phyloP scores from a whole-genome alignment of 1,140 invertebrate species.

The Dendrolimus punctatus region DNA sequence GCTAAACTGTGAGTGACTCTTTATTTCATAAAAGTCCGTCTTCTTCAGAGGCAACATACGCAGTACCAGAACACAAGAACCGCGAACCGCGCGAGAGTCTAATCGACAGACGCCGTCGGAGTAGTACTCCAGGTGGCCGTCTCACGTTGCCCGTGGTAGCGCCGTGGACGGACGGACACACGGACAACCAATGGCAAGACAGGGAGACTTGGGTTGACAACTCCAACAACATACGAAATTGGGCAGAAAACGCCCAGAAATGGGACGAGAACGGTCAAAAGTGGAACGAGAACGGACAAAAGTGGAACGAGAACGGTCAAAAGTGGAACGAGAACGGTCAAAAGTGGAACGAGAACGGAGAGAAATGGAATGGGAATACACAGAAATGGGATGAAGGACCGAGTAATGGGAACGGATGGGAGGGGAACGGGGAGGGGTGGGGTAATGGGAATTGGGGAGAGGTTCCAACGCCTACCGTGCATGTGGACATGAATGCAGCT shows the following conservation, averaged over 20 bases:
- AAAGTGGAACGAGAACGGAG: slow-evolving; percentile 19
- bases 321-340: slow-evolving; percentile 37
- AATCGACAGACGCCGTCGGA: slow-evolving; percentile 45
- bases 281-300: no score
- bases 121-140: slow-evolving; percentile 29
- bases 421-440: slow-evolving; percentile 32
- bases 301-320: slow-evolving; percentile 35
- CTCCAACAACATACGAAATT: slow-evolving; percentile 42
- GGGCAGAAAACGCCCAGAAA: slow-evolving; percentile 44
- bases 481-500: slow-evolving; percentile 55
- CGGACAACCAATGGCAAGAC: slow-evolving; percentile 39
- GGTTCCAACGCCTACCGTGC: slow-evolving; percentile 51
- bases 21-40: not conserved
- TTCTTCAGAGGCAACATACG: slow-evolving; percentile 50
- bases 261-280: slow-evolving; percentile 39
- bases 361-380: slow-evolving; percentile 29
- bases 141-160: slow-evolving; percentile 43
- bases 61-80: slow-evolving; percentile 53
- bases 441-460: slow-evolving; percentile 56
- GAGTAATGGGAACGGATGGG: slow-evolving; percentile 38
- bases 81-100: slow-evolving; percentile 42
- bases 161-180: slow-evolving; percentile 34
- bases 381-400: no score
- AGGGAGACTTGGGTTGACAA: slow-evolving; percentile 55
- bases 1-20: no score